These are phyloP conservation scores for Anabas testudineus DNA, from an alignment of 2,797 vertebrate species.

Conservation along the genomic window DNA sequence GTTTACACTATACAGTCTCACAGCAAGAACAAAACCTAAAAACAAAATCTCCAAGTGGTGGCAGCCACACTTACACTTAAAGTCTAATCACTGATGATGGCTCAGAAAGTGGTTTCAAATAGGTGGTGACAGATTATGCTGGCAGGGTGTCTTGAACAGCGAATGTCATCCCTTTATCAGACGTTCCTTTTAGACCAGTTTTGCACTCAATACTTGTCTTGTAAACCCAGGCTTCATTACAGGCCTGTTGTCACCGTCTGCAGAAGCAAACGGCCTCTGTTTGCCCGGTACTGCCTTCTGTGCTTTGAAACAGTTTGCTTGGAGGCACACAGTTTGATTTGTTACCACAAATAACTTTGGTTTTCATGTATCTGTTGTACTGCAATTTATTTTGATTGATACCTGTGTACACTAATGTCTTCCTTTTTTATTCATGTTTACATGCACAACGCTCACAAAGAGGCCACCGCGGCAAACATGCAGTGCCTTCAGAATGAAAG, in stretches of 20 bases:
- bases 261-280: slow-evolving; percentile 19
- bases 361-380: slow-evolving; percentile 6
- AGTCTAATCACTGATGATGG: slow-evolving; percentile 34
- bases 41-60: slow-evolving; percentile 25
- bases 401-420: background rate
- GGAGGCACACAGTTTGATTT: slow-evolving; percentile 25
- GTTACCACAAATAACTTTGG: slow-evolving; percentile 6
- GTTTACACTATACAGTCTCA: slow-evolving; percentile 3
- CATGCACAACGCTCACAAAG: background rate
- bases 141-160: slow-evolving; percentile 8
- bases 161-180: slow-evolving; percentile 7
- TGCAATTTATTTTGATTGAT: background rate
- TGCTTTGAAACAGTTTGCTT: background rate
- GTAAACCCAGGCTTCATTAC: slow-evolving; percentile 7
- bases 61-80: slow-evolving; percentile 22
- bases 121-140: slow-evolving; percentile 23
- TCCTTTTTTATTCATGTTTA: background rate
- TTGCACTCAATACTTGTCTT: slow-evolving; percentile 19
- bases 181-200: slow-evolving; percentile 33
- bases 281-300: slow-evolving; percentile 20
- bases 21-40: slow-evolving; percentile 29
- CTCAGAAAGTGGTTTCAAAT: slow-evolving; percentile 39
- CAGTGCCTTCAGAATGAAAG: background rate
- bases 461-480: background rate
- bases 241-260: slow-evolving; percentile 7